Conservation (phyloP, 2,797 vertebrate genomes). For the Presbytis comata region DNA sequence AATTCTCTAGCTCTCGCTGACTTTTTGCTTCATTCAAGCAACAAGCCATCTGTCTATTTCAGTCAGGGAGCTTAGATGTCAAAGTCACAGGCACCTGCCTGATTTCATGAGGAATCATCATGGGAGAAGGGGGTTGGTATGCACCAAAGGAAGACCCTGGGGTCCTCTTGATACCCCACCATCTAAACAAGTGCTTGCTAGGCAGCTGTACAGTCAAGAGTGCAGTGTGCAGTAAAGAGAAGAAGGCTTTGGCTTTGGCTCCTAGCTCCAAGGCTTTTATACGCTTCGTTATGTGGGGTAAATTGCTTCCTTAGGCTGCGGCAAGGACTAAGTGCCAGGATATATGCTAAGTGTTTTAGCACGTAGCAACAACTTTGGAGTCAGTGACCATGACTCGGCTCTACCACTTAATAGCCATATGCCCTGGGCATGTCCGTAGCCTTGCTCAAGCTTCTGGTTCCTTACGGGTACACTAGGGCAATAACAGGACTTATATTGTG, state of each 20-base stretch:
- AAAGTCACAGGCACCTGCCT: neutral
- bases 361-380: neutral
- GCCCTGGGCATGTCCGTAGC: too few species aligned
- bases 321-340: accelerated
- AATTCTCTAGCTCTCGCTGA: neutral
- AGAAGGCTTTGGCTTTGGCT: too few species aligned
- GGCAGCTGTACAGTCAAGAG: neutral
- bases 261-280: accelerated
- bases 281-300: accelerated
- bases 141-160: too few species aligned
- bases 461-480: too few species aligned
- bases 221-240: too few species aligned
- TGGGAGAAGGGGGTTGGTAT: too few species aligned
- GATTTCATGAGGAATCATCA: neutral
- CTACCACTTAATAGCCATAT: accelerated
- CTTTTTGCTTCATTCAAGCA: neutral
- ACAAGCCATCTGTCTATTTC: neutral
- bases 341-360: accelerated
- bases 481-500: neutral
- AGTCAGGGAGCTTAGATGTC: neutral
- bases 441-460: neutral
- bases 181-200: accelerated
- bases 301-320: neutral
- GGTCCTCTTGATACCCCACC: neutral
- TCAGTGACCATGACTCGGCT: accelerated